Base-by-base conservation (phyloP, 2,888 invertebrate genomes). In the Microchrysa polita region DNA sequence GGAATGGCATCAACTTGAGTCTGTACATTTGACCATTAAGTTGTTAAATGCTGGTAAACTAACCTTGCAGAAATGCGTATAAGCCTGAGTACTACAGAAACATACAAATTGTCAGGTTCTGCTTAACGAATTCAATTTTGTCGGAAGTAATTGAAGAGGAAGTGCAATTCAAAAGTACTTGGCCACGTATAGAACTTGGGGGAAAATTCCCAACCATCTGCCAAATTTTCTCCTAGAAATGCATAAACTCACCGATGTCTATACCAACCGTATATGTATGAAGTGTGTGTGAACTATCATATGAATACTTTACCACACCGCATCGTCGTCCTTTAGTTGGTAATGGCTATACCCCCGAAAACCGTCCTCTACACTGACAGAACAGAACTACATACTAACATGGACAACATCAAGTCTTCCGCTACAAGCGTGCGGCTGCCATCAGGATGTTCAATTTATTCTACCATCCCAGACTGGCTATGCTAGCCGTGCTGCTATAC, bases 51-150 rank as follows among this genome's bases (percentile, higher is more conserved):
- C 48, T 48, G 4, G 48, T 48, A 48, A 48, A 48, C 27, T 48
- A 4, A 12, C 48, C 48, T n/a, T n/a, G n/a, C 5, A 48, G 2
- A 10, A 10, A n/a, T n/a, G 12, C 12, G 14, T 7, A n/a, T 48
- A 48, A n/a, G 12, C 48, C 5, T 2, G 16, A n/a, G 14, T 48
- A 4, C 12, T 7, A 12, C 12, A 4, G 5, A n/a, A n/a, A 4
- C 48, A 10, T n/a, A 48, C 18, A 55, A 55, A n/a, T 16, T 55
- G 22, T 55, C 55, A 55, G 42, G 22, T 48, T 65, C 48, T 18
- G 65, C 23, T 48, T 65, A 65, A 48, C 48, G 48, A 65, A 65
- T 65, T 65, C 65, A 65, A 65, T 65, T 65, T 65, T 23, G 65
- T 12, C 27, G 16, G 22, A 9, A 34, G 22, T 20, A 65, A 65